Evolutionary conservation across 2,113 vertebrate species (phyloP).

Genomic region (Rhagologus leucostigma): DNA sequence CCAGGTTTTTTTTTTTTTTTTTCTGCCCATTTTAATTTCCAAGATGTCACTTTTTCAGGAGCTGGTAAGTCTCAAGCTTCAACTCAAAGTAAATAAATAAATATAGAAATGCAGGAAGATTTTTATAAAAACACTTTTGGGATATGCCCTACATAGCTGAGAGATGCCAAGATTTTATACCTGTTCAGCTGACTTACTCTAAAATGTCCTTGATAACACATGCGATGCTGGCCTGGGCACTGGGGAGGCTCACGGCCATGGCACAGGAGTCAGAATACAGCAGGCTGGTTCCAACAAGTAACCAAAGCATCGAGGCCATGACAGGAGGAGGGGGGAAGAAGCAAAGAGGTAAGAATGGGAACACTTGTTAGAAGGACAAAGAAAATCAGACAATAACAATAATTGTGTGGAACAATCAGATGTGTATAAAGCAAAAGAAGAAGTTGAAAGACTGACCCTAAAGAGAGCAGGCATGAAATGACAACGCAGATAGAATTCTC

Average conservation of each 20-base stretch:
- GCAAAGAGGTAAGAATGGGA: background rate
- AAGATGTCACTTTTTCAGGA: background rate
- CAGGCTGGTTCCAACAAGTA: background rate
- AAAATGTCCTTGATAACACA: background rate
- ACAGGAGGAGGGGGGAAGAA: background rate
- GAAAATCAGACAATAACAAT: background rate
- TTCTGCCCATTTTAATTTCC: background rate
- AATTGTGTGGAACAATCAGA: accelerated
- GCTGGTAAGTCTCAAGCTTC: background rate
- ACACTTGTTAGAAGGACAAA: background rate
- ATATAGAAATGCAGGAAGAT: background rate
- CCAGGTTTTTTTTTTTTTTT: accelerated
- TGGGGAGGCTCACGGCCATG: background rate
- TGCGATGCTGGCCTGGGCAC: background rate
- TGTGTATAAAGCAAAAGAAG: background rate
- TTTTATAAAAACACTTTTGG: background rate
- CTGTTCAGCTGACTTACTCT: background rate
- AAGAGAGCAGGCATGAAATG: background rate
- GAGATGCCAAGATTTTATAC: background rate
- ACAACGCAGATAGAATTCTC: background rate
- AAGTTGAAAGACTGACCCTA: background rate
- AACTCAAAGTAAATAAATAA: background rate
- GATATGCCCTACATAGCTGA: background rate
- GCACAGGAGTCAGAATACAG: background rate
- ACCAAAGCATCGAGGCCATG: background rate